Evolutionary conservation across 1,140 invertebrate genomes (phyloP).

Genomic region (Solenopsis fugax): DNA sequence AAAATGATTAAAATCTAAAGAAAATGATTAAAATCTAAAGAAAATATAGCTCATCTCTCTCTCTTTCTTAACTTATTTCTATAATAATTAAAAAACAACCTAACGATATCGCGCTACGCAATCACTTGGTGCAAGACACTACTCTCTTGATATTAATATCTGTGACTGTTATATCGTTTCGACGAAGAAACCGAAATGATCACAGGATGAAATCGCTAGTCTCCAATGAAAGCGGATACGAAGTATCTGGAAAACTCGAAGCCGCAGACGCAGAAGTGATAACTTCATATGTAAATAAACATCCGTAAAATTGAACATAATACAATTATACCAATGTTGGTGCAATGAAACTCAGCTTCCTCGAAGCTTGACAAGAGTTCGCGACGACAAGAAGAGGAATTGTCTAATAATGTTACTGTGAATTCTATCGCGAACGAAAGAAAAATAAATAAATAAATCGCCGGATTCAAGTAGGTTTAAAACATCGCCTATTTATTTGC

Average conservation of each 20-base stretch:
- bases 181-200: neutral
- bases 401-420: neutral
- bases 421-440: neutral
- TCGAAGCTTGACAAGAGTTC: neutral
- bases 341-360: neutral
- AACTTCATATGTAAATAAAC: neutral
- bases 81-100: no score
- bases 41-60: no score
- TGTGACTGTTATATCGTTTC: neutral
- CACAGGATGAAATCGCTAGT: neutral
- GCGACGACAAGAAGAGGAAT: slow-evolving; percentile 6
- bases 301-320: slow-evolving; percentile 9
- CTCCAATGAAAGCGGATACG: neutral
- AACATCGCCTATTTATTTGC: slow-evolving; percentile 10
- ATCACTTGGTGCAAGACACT: no score
- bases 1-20: no score
- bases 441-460: slow-evolving; percentile 2
- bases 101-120: no score
- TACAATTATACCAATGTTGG: neutral
- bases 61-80: no score
- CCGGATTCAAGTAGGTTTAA: slow-evolving; percentile 51
- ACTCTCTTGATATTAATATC: neutral
- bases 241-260: neutral
- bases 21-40: no score
- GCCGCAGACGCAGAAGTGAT: neutral